Base-by-base conservation (phyloP, 64 coral and sea anemone species). In the Montipora efflorescens region DNA sequence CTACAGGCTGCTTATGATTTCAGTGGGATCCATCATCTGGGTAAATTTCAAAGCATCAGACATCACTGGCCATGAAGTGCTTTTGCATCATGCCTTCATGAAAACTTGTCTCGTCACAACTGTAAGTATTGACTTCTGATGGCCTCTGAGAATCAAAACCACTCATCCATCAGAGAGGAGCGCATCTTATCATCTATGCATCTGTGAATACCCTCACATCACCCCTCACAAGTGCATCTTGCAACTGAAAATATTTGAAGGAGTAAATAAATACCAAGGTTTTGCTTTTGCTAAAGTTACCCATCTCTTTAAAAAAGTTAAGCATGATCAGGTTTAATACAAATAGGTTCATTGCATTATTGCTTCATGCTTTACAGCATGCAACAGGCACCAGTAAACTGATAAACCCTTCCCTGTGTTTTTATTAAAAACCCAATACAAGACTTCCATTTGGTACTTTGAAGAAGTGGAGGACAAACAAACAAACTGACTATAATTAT, bases 71-170 rank as follows among this genome's bases (percentile, higher is more conserved):
- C 82, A 86, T 49, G 64, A 72, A 86, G 64, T 71, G 66, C 50
- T 86, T 86, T 86, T 86, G 82, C 47, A 16, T 86, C 82, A 86
- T 86, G 82, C 82, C 82, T 86, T 86, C 66, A 64, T 86, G 62
- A 86, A 86, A 86, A 86, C 80, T 86, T 50, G 82, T 70, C 82
- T 86, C 62, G 66, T 86, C 82, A 86, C 15, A 46, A 86, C 47
- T 46, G 66, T 86, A 72, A 48, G 66, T 71, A 86, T 86, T 72
- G 66, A 86, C 82, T 71, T 86, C 82, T 70, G 82, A 83, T 92
- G 92, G 74, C 92, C 87, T 93, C 92, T 80, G 92, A n/a, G 84
- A 75, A 74, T 93, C 92, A 84, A 88, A 88, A 88, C 75, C 80
- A 76, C 91, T 86, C 79, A 93, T 64, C 81, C 80, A 66, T 91